Conservation (phyloP, 2,888 invertebrate species). For the Drosophila helvetica region DNA sequence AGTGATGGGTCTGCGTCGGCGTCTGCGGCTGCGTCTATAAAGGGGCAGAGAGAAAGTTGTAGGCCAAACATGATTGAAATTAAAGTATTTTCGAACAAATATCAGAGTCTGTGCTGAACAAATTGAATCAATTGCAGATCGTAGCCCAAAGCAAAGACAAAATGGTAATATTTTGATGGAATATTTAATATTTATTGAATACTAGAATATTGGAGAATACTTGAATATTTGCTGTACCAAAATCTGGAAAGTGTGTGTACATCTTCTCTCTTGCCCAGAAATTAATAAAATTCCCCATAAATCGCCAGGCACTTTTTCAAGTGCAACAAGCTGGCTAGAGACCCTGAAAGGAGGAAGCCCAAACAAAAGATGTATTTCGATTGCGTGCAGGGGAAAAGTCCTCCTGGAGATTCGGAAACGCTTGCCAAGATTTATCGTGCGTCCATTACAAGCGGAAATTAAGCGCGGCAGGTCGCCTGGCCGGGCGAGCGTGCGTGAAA, state of each 20-base stretch:
- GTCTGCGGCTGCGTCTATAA: neutral
- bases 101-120: neutral
- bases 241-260: neutral
- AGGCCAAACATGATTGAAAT: neutral
- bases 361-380: slow-evolving; percentile 60
- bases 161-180: neutral
- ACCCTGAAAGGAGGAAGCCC: slow-evolving; percentile 3
- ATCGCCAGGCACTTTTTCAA: neutral
- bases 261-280: neutral
- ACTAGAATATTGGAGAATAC: too few species aligned
- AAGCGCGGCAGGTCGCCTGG: slow-evolving; percentile 76
- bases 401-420: slow-evolving; percentile 58
- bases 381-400: slow-evolving; percentile 52
- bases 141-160: neutral
- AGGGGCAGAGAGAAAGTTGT: neutral
- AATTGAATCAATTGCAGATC: neutral
- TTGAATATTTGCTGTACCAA: too few species aligned
- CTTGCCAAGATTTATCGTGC: slow-evolving; percentile 80
- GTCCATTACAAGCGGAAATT: slow-evolving; percentile 81
- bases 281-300: slow-evolving; percentile 12
- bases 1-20: slow-evolving; percentile 59
- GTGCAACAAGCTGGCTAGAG: slow-evolving; percentile 24
- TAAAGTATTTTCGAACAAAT: neutral
- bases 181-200: neutral
- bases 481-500: slow-evolving; percentile 72